These are phyloP conservation scores for Philhelius pedissequus DNA, from an alignment of 2,888 invertebrate genomes.

Conservation along the genomic window DNA sequence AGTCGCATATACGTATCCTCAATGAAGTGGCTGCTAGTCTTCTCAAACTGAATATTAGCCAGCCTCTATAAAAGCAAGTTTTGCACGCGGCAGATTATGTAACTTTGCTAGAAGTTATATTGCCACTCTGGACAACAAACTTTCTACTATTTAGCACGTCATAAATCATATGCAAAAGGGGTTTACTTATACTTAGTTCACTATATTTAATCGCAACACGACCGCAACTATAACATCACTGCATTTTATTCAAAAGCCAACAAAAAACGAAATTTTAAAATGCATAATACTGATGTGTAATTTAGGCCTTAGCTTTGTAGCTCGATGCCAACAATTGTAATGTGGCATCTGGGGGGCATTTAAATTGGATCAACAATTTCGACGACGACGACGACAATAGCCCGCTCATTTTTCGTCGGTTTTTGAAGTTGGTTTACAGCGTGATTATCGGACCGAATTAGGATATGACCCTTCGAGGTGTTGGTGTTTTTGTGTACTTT, in stretches of 20 bases:
- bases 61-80: too few relatives aligned
- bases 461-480: conserved; percentile 58
- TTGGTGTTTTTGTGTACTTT: background rate
- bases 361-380: conserved; percentile 66
- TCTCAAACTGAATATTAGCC: too few relatives aligned
- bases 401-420: conserved; percentile 50
- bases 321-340: conserved; percentile 60
- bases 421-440: conserved; percentile 64
- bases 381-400: conserved; percentile 24
- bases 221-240: conserved; percentile 12
- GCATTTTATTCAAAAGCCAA: background rate
- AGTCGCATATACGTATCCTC: too few relatives aligned
- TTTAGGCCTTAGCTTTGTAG: conserved; percentile 61
- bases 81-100: too few relatives aligned
- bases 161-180: too few relatives aligned
- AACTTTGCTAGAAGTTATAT: too few relatives aligned
- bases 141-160: too few relatives aligned
- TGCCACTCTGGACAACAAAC: too few relatives aligned
- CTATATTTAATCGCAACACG: too few relatives aligned
- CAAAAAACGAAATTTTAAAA: conserved; percentile 8
- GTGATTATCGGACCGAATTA: conserved; percentile 66
- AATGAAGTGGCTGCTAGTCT: too few relatives aligned
- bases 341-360: conserved; percentile 65
- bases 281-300: conserved; percentile 30
- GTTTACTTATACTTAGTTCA: too few relatives aligned